Evolutionary conservation across 2,113 vertebrate genomes (phyloP).

Genomic region (Loxodonta africana): DNA sequence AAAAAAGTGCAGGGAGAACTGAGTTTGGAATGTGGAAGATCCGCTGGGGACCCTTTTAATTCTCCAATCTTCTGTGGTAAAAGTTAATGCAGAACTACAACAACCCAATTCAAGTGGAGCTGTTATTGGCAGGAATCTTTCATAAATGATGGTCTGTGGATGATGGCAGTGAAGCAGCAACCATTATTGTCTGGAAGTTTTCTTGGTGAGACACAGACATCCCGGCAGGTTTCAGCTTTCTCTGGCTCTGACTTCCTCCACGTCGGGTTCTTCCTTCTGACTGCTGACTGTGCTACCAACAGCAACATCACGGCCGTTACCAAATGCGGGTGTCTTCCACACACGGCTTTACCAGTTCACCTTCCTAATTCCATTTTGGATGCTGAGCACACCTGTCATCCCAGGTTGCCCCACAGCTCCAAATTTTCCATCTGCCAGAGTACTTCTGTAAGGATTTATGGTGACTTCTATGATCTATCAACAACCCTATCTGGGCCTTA

Average conservation of each 20-base stretch:
- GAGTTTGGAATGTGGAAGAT: background rate
- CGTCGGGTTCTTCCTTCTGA: background rate
- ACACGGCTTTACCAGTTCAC: fast-evolving
- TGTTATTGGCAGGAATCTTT: background rate
- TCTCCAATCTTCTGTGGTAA: background rate
- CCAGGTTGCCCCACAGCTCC: no score
- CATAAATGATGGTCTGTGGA: background rate
- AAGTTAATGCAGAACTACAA: background rate
- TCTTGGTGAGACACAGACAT: background rate
- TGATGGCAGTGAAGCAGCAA: background rate
- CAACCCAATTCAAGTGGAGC: background rate
- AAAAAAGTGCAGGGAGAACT: background rate
- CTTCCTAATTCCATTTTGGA: background rate
- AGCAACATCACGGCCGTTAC: background rate
- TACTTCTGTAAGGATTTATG: background rate
- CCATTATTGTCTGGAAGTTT: background rate
- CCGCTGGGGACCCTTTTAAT: background rate
- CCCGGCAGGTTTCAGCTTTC: background rate
- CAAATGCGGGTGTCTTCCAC: background rate
- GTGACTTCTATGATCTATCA: background rate
- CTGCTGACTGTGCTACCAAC: fast-evolving
- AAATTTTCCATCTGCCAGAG: background rate
- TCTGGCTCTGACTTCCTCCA: background rate
- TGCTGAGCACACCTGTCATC: background rate
- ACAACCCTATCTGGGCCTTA: background rate